Evolutionary conservation across 2,888 invertebrate species (phyloP).

Genomic region (Dolomedes plantarius): DNA sequence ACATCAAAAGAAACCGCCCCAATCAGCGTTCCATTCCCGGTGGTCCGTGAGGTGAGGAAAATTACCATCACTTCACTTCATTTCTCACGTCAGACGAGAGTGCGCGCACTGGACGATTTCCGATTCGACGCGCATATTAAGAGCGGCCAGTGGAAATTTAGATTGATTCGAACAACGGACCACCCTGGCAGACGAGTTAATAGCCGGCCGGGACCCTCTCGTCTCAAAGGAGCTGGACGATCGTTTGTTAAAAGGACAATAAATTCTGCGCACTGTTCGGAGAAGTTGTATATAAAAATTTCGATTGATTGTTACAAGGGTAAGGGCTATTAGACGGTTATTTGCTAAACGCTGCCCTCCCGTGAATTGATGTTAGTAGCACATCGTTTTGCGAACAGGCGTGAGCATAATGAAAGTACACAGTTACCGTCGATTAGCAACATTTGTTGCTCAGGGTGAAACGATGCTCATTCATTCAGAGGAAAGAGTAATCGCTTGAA

Average conservation of each 20-base stretch:
- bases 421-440: too few species aligned
- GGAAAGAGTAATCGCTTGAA: too few species aligned
- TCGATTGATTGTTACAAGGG: not conserved
- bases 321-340: not conserved
- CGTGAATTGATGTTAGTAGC: not conserved
- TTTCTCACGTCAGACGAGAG: slow-evolving; percentile 32
- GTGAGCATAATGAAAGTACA: not conserved
- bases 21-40: slow-evolving; percentile 24
- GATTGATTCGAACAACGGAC: slow-evolving; percentile 46
- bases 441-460: too few species aligned
- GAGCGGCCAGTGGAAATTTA: slow-evolving; percentile 47
- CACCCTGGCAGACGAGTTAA: slow-evolving; percentile 17
- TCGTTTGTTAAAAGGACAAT: not conserved
- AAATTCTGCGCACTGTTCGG: not conserved
- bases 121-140: slow-evolving; percentile 61
- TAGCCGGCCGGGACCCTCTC: not conserved
- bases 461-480: too few species aligned
- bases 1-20: slow-evolving; percentile 38
- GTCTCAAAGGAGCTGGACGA: not conserved
- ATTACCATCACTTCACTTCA: slow-evolving; percentile 42
- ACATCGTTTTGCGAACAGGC: not conserved
- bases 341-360: not conserved
- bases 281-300: not conserved
- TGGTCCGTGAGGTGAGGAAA: slow-evolving; percentile 55
- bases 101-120: slow-evolving; percentile 34